These are phyloP conservation scores for Macrobrachium rosenbergii DNA, from an alignment of 1,140 invertebrate genomes.

Conservation along the genomic window DNA sequence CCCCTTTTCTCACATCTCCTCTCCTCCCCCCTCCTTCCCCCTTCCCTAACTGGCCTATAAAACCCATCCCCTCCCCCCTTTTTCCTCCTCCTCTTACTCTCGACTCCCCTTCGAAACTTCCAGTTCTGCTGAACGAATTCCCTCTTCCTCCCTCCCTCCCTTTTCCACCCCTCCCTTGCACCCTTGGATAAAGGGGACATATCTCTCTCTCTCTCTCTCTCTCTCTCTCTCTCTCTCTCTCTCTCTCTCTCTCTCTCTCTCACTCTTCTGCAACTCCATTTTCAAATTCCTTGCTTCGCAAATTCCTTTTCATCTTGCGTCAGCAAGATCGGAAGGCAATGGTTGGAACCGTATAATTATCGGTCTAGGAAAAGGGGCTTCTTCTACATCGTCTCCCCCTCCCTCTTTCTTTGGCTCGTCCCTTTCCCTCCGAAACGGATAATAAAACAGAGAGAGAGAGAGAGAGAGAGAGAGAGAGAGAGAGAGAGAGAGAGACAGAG, in stretches of 20 bases:
- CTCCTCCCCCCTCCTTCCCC: not conserved
- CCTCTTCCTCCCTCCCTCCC: not conserved
- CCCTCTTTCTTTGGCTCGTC: not conserved
- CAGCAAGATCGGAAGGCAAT: too few species aligned
- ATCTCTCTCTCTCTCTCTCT: not conserved
- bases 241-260: slow-evolving; percentile 19
- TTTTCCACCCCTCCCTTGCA: not conserved
- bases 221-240: slow-evolving; percentile 23
- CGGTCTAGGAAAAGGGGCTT: not conserved
- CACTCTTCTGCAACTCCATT: not conserved
- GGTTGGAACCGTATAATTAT: too few species aligned
- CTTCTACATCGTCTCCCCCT: not conserved
- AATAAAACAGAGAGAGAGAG: too few species aligned
- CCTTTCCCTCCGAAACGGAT: too few species aligned
- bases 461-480: too few species aligned
- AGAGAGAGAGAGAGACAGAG: too few species aligned
- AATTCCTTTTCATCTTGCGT: too few species aligned
- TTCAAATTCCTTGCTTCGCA: not conserved
- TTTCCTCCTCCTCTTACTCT: not conserved
- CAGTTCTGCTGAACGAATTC: too few species aligned
- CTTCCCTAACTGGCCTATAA: not conserved
- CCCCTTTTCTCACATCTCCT: too few species aligned
- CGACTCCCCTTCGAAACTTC: not conserved
- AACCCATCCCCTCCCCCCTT: not conserved
- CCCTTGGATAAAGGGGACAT: not conserved